Percentiles rank a stretch among this genome's conserved stretches.
Evolutionary conservation across 2,888 invertebrate genomes (phyloP).

Genomic region (Diloba caeruleocephala): DNA sequence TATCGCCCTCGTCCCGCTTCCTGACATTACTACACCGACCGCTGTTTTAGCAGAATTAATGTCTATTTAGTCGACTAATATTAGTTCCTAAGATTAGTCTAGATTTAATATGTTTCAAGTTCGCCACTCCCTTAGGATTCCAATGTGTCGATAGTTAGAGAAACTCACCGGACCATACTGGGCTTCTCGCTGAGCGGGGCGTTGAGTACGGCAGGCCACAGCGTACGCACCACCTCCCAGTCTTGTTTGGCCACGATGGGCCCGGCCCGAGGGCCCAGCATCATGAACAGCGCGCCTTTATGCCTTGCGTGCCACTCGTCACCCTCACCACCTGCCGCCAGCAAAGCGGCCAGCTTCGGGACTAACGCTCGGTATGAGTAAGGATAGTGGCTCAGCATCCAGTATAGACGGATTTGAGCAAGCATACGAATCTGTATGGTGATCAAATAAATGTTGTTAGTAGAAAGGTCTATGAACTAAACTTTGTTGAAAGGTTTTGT

Average conservation of each 20-base stretch:
- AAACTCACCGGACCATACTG: slow-evolving; percentile 90
- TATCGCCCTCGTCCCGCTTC: too few relatives aligned
- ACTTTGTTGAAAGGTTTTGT: neutral
- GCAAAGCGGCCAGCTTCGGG: slow-evolving; percentile 89
- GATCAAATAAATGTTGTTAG: neutral
- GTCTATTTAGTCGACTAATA: too few relatives aligned
- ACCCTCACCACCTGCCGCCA: slow-evolving; percentile 82
- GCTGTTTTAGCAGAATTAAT: too few relatives aligned
- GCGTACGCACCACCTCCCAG: slow-evolving; percentile 91
- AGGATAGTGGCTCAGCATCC: slow-evolving; percentile 90
- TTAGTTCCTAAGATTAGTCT: too few relatives aligned
- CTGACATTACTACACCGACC: too few relatives aligned
- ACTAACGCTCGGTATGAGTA: slow-evolving; percentile 92
- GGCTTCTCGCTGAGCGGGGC: slow-evolving; percentile 96
- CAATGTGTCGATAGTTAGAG: too few relatives aligned
- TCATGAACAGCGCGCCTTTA: slow-evolving; percentile 93
- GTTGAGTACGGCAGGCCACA: slow-evolving; percentile 94
- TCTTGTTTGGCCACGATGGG: slow-evolving; percentile 92
- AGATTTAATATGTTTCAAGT: too few relatives aligned
- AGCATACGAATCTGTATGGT: slow-evolving; percentile 86
- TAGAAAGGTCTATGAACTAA: neutral
- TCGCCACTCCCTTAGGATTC: too few relatives aligned
- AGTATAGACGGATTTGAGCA: slow-evolving; percentile 91
- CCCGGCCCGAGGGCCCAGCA: slow-evolving; percentile 91
- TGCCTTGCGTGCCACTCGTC: slow-evolving; percentile 85